These are phyloP conservation scores for Callionymus lyra DNA, from an alignment of 2,113 vertebrate genomes.

Conservation along the genomic window DNA sequence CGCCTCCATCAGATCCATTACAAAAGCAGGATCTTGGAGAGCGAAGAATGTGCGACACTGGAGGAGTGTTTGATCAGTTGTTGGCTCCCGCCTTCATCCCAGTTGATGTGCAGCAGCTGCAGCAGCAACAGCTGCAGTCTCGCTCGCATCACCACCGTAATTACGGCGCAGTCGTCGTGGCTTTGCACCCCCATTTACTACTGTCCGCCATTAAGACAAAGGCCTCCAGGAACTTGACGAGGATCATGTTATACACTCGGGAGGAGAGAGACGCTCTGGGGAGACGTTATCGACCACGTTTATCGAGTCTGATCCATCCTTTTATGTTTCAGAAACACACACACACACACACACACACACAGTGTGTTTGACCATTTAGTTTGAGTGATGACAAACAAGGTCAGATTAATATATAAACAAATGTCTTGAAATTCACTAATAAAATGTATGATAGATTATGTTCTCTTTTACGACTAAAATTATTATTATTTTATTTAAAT, in stretches of 20 bases:
- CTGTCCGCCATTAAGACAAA: slow-evolving; percentile 44
- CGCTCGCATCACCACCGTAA: slow-evolving; percentile 11
- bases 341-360: too few species aligned
- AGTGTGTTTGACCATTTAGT: background rate
- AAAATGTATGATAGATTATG: too few species aligned
- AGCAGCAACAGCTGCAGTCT: slow-evolving; percentile 37
- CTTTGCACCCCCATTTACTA: slow-evolving; percentile 49
- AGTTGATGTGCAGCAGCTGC: slow-evolving; percentile 35
- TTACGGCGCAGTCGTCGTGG: slow-evolving; percentile 46
- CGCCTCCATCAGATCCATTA: background rate
- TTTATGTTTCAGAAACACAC: too few species aligned
- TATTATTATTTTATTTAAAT: too few species aligned
- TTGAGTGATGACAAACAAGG: too few species aligned
- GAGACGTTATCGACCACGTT: slow-evolving; percentile 14
- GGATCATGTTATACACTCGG: slow-evolving; percentile 34
- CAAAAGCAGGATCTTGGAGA: background rate
- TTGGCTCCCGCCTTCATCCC: slow-evolving; percentile 7
- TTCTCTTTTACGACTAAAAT: too few species aligned
- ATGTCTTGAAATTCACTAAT: background rate
- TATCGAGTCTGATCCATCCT: slow-evolving; percentile 6
- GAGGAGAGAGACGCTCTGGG: slow-evolving; percentile 8
- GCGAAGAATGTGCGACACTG: background rate
- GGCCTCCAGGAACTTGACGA: slow-evolving; percentile 27
- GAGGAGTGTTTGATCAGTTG: slow-evolving; percentile 20
- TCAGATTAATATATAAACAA: too few species aligned